Conservation (phyloP, 92 coral and sea anemone species). For the Pocillopora meandrina region DNA sequence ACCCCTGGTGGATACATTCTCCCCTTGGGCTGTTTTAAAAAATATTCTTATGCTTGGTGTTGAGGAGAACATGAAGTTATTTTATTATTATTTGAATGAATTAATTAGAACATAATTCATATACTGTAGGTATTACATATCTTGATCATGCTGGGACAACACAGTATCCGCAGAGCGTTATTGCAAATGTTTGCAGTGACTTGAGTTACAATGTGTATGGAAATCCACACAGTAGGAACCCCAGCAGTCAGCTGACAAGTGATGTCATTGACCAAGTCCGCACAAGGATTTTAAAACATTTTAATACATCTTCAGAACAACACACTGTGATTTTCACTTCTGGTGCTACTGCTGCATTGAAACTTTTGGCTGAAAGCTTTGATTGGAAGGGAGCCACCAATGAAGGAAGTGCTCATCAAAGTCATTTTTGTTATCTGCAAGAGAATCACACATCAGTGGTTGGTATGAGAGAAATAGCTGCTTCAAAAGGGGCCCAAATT, state of each 20-base stretch:
- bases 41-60: too few relatives aligned
- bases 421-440: slow-evolving; percentile 80
- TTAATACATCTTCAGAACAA: slow-evolving; percentile 77
- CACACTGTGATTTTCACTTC: slow-evolving; percentile 89
- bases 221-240: slow-evolving; percentile 92
- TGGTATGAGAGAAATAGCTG: slow-evolving; percentile 90
- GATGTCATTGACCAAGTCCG: slow-evolving; percentile 80
- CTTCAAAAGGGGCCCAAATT: slow-evolving; percentile 60
- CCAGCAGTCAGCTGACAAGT: slow-evolving; percentile 79
- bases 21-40: too few relatives aligned
- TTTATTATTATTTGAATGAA: too few relatives aligned
- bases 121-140: slow-evolving; percentile 70
- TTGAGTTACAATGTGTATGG: slow-evolving; percentile 81
- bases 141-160: slow-evolving; percentile 90
- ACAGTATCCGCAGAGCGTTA: slow-evolving; percentile 81
- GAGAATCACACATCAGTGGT: slow-evolving; percentile 94
- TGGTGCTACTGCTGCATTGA: slow-evolving; percentile 87
- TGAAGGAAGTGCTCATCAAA: slow-evolving; percentile 21
- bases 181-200: slow-evolving; percentile 63
- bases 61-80: too few relatives aligned
- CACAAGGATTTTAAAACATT: slow-evolving; percentile 71
- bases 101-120: neutral
- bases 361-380: slow-evolving; percentile 83
- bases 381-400: slow-evolving; percentile 49
- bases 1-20: too few relatives aligned